These are phyloP conservation scores for Drosophila borborema DNA, from an alignment of 2,888 invertebrate species.

Conservation along the genomic window DNA sequence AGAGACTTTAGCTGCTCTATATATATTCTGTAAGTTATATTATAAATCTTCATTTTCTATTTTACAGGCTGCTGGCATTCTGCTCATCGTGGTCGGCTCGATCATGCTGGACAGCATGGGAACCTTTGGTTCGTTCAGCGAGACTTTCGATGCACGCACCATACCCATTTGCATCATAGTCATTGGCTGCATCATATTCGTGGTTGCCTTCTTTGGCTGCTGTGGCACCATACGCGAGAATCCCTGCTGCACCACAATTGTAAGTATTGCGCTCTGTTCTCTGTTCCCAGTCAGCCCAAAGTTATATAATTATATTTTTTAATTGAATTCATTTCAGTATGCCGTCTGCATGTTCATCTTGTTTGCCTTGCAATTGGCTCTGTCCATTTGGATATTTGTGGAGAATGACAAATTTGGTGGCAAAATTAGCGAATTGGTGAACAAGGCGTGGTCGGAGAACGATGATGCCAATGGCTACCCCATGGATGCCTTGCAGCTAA, in stretches of 20 bases:
- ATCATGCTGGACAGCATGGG: conserved; percentile 88
- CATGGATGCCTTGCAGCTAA: conserved; percentile 80
- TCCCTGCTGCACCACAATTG: conserved; percentile 93
- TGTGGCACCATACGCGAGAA: conserved; percentile 95
- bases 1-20: too few species aligned
- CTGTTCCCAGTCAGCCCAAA: too few species aligned
- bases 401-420: conserved; percentile 86
- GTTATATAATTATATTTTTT: background rate
- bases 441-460: conserved; percentile 82
- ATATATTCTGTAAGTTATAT: too few species aligned
- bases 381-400: conserved; percentile 89
- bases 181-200: conserved; percentile 89
- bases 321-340: conserved; percentile 86
- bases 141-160: conserved; percentile 85
- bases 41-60: too few species aligned
- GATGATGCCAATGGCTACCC: conserved; percentile 64
- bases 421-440: conserved; percentile 86
- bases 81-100: conserved; percentile 89
- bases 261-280: conserved; percentile 85
- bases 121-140: conserved; percentile 85
- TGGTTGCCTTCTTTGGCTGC: conserved; percentile 95
- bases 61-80: conserved; percentile 89
- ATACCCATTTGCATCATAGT: conserved; percentile 89
- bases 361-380: conserved; percentile 90
- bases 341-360: conserved; percentile 90